Base-by-base conservation (phyloP, 2,797 vertebrate genomes). In the Channallabes apus region DNA sequence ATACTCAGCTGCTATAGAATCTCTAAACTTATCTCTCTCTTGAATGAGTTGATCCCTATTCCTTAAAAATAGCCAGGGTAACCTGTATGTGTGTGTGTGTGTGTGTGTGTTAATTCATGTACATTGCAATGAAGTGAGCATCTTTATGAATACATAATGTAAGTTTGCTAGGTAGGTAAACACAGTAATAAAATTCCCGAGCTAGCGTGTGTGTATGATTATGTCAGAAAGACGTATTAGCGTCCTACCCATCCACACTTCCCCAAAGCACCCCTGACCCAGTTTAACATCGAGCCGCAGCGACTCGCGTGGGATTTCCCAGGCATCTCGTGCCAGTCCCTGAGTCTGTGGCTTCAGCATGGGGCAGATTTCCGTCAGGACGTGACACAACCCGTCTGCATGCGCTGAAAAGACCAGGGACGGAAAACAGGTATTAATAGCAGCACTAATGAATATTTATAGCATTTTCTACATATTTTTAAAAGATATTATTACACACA, bases 181-280 rank as follows among this genome's bases (percentile, higher is more conserved):
- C 62, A 64, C 14, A 17, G 17, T 67, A 32, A 38, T 69, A 69
- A 38, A 38, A 22, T 20, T 38, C 15, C 65, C 22, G 3, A 69
- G 32, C 68, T 11, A 69, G 18, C 20, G 7, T 69, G 12, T 71
- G 7, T 41, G 22, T 59, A 9, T 27, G 71, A 51, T 15, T 1
- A 41, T 29, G 15, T 58, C 15, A 20, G 51, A 7, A 17, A 51
- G 73, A 29, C 15, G 4, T 1, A 41, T n/a, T 62, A 5, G 12
- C 2, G 4, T 8, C 96, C 94, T 95, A 99, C 98, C 98, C 97
- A 99, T 98, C 98, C 98, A 99, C 88, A 99, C 98, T 91, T 99
- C 98, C 91, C 98, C 98, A 0, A 99, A 99, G 89, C 98, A 99
- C 89, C 98, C 98, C 94, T 99, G 97, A 22, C 98, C 98, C 88